Conservation (phyloP, 2,797 vertebrate species). For the Hirundo rustica region DNA sequence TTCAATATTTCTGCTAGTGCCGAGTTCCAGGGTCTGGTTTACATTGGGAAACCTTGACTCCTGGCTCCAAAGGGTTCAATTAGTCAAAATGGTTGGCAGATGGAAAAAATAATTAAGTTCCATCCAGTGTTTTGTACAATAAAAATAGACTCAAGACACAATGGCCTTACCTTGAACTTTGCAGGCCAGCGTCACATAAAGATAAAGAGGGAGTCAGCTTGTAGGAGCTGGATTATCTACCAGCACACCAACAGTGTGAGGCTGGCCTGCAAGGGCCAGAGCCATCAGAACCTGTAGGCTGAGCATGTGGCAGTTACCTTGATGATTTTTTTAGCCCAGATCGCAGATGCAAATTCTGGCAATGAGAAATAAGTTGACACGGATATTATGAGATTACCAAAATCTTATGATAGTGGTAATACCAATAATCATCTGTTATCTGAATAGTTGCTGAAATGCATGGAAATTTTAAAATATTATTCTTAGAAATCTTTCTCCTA, state of each 20-base stretch:
- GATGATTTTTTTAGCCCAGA: not conserved
- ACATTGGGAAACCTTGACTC: constrained; percentile 57
- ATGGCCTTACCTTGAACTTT: constrained; percentile 69
- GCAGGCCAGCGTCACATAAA: constrained; percentile 16
- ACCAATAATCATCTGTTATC: constrained; percentile 21
- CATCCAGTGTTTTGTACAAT: constrained; percentile 52
- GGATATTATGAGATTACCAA: constrained; percentile 23
- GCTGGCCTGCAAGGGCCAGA: not conserved
- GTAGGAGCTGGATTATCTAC: constrained; percentile 40
- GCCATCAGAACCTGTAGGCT: not conserved
- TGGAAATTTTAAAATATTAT: constrained; percentile 28
- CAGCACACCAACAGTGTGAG: not conserved
- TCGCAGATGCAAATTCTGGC: not conserved
- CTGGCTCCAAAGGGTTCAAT: constrained; percentile 62
- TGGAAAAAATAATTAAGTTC: constrained; percentile 66
- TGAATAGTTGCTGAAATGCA: constrained; percentile 30
- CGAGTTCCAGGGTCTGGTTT: constrained; percentile 46
- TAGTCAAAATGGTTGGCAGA: constrained; percentile 71
- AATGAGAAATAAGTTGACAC: not conserved
- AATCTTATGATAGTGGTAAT: constrained; percentile 2
- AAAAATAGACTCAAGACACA: constrained; percentile 67
- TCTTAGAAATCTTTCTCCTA: constrained; percentile 31
- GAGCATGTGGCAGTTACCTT: fast-evolving
- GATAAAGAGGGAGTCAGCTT: constrained; percentile 57
- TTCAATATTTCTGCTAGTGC: not conserved